Evolutionary conservation across 2,888 invertebrate genomes (phyloP).

Genomic region (Micoletzkya japonica): DNA sequence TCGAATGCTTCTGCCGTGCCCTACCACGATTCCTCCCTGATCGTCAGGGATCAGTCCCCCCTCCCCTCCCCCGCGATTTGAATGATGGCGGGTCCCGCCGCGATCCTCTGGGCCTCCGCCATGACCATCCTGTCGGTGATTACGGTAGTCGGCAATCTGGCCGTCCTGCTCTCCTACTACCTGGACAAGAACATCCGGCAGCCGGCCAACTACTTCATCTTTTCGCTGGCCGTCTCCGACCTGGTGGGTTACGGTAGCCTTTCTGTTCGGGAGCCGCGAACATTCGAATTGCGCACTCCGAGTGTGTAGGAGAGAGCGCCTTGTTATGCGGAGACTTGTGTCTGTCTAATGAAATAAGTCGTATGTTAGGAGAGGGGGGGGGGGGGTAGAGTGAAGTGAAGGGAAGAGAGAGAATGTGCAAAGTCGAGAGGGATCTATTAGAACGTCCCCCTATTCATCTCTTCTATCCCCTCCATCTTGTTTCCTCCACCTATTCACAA

Average conservation of each 20-base stretch:
- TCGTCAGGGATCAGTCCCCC: background rate
- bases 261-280: background rate
- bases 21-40: background rate
- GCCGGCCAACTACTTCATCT: slow-evolving; percentile 98
- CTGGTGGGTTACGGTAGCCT: slow-evolving; percentile 40
- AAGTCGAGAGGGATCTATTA: too few relatives aligned
- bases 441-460: too few relatives aligned
- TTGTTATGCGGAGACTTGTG: too few relatives aligned
- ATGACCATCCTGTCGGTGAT: slow-evolving; percentile 55
- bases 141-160: slow-evolving; percentile 78
- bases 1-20: background rate
- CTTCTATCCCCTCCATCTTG: too few relatives aligned
- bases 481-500: too few relatives aligned
- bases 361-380: too few relatives aligned
- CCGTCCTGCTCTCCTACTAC: slow-evolving; percentile 67
- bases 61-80: slow-evolving; percentile 5
- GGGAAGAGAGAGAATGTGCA: too few relatives aligned
- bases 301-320: too few relatives aligned
- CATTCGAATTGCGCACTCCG: background rate
- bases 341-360: too few relatives aligned
- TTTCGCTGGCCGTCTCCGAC: slow-evolving; percentile 89
- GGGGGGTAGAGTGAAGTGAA: too few relatives aligned
- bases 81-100: slow-evolving; percentile 32
- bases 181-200: slow-evolving; percentile 73
- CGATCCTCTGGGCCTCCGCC: slow-evolving; percentile 37